A percentile compares a stretch with the other conserved stretches of the same genome.
Conservation (phyloP, 2,113 vertebrate species). For the Sinocyclocheilus rhinocerous region DNA sequence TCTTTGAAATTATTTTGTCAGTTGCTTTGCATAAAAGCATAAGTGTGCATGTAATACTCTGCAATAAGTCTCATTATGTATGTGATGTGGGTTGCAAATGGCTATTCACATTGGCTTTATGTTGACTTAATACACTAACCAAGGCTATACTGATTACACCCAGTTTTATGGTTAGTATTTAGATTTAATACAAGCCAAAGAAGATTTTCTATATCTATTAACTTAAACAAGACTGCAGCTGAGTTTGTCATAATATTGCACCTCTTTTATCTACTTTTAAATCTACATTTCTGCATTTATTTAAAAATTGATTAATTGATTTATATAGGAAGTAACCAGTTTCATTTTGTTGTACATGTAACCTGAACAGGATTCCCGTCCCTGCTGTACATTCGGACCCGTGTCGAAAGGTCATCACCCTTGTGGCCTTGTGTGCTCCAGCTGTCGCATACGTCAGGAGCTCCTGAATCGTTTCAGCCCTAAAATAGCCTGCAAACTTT, state of each 20-base stretch:
- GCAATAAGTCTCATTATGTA: neutral
- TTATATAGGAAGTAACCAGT: neutral
- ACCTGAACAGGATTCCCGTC: neutral
- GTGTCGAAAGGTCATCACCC: constrained; percentile 54
- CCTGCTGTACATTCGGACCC: constrained; percentile 7
- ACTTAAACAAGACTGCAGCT: neutral
- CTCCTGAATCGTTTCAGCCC: constrained; percentile 13
- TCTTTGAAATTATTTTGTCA: neutral
- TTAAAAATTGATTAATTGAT: neutral
- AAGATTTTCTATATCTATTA: neutral
- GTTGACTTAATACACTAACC: neutral
- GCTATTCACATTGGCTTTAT: neutral
- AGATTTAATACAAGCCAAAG: neutral
- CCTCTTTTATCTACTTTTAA: neutral
- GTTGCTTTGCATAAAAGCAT: neutral
- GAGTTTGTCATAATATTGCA: neutral
- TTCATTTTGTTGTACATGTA: constrained; percentile 1
- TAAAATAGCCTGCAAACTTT: constrained; percentile 43
- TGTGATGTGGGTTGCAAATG: neutral
- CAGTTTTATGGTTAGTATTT: no score
- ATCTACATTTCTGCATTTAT: neutral
- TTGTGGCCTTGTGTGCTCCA: constrained; percentile 40
- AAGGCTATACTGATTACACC: no score
- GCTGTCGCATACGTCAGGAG: constrained; percentile 46
- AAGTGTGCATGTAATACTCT: neutral